These are phyloP conservation scores for Musca vetustissima DNA, from an alignment of 1,140 invertebrate species.

Conservation along the genomic window DNA sequence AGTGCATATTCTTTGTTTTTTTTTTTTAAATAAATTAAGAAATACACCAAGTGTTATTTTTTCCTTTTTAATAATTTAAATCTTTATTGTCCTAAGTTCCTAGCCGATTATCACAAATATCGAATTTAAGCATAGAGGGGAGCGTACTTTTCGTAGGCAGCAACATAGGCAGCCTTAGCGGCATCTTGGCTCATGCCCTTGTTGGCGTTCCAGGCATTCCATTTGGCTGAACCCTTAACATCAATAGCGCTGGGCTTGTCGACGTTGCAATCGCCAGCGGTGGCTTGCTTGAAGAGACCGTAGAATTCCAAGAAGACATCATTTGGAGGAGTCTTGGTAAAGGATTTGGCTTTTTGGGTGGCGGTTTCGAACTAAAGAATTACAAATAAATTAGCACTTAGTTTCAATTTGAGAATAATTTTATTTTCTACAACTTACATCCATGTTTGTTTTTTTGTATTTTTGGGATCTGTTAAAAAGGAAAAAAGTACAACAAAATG, in stretches of 20 bases:
- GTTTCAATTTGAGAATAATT: no score
- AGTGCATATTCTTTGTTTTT: no score
- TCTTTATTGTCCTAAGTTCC: no score
- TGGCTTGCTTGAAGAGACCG: conserved; percentile 84
- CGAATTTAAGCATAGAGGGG: conserved; percentile 44
- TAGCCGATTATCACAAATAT: not conserved
- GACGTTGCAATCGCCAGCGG: conserved; percentile 69
- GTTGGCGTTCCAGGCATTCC: conserved; percentile 87
- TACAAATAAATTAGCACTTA: not conserved
- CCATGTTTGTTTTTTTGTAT: conserved; percentile 34
- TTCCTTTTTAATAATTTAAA: no score
- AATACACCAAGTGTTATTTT: no score
- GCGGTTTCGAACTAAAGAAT: conserved; percentile 70
- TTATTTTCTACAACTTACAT: conserved; percentile 38
- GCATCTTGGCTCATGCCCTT: conserved; percentile 78
- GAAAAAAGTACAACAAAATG: no score
- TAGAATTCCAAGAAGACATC: conserved; percentile 86
- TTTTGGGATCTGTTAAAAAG: not conserved
- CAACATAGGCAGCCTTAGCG: conserved; percentile 83
- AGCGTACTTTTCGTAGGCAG: conserved; percentile 69
- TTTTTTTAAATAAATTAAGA: no score
- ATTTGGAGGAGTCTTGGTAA: conserved; percentile 76
- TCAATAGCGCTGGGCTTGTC: conserved; percentile 63
- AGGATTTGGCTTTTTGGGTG: conserved; percentile 74
- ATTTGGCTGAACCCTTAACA: conserved; percentile 94